Conservation (phyloP, 2,797 vertebrate genomes). For the Fratercula arctica region DNA sequence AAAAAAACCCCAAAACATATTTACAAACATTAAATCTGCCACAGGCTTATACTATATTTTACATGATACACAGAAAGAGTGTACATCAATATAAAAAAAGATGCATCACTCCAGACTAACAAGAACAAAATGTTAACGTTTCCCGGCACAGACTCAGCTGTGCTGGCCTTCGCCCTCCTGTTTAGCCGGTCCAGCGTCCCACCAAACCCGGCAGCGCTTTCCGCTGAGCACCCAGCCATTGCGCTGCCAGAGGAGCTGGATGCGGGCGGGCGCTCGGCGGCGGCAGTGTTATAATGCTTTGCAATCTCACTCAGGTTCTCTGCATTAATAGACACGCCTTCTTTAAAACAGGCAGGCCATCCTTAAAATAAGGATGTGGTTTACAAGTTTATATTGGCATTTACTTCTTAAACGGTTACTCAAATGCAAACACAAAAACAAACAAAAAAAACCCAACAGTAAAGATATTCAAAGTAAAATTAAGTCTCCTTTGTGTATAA, state of each 20-base stretch:
- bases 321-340: neutral
- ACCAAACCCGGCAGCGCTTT: neutral
- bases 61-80: slow-evolving; percentile 58
- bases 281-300: neutral
- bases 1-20: slow-evolving; percentile 70
- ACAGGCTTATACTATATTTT: slow-evolving; percentile 88
- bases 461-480: slow-evolving; percentile 6
- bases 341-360: slow-evolving; percentile 19
- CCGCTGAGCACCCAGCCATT: neutral
- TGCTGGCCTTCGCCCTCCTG: slow-evolving; percentile 17
- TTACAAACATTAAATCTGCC: slow-evolving; percentile 86
- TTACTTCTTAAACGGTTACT: slow-evolving; percentile 1
- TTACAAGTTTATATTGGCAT: slow-evolving; percentile 11
- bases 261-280: neutral
- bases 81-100: slow-evolving; percentile 43
- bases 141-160: slow-evolving; percentile 5
- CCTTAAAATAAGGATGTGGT: slow-evolving; percentile 52
- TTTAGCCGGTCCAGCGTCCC: neutral
- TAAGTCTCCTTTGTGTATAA: neutral
- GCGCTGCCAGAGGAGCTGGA: neutral
- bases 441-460: neutral
- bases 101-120: slow-evolving; percentile 42
- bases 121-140: slow-evolving; percentile 35
- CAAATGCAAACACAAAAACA: slow-evolving; percentile 15
- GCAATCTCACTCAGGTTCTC: neutral